These are phyloP conservation scores for Aviceda subcristata DNA, from an alignment of 2,113 vertebrate genomes.

Conservation along the genomic window DNA sequence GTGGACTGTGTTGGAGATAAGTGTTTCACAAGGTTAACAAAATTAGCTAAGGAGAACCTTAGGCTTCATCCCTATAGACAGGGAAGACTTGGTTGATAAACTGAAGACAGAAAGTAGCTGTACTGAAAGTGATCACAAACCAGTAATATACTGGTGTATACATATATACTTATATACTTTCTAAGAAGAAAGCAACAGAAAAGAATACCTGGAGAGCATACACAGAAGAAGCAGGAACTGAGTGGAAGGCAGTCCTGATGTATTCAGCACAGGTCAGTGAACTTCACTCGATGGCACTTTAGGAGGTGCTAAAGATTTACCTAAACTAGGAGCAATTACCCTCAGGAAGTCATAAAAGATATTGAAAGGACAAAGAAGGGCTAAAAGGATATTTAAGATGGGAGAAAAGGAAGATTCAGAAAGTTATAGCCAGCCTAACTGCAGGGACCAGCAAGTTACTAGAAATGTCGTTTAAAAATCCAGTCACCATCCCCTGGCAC, in stretches of 20 bases:
- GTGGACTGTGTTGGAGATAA: background rate
- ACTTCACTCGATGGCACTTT: background rate
- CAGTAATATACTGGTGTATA: too few species aligned
- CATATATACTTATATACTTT: background rate
- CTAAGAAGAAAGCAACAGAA: background rate
- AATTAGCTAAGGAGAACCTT: background rate
- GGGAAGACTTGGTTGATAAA: background rate
- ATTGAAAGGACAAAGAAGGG: background rate
- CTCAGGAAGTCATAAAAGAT: background rate
- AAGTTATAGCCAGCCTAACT: background rate
- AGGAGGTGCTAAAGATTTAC: background rate
- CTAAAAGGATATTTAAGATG: background rate
- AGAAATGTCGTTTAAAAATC: background rate
- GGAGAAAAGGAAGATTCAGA: background rate
- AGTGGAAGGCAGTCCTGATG: background rate
- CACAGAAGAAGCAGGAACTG: background rate
- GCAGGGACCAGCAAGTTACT: background rate
- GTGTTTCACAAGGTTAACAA: background rate
- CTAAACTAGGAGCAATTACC: background rate
- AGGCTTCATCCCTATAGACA: background rate
- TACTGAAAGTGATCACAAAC: background rate
- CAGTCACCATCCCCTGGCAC: background rate
- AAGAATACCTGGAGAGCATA: background rate
- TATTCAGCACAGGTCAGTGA: background rate
- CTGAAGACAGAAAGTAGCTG: background rate